phyloP scores from a whole-genome alignment of 2,888 invertebrate genomes.

The Frankliniella fusca region DNA sequence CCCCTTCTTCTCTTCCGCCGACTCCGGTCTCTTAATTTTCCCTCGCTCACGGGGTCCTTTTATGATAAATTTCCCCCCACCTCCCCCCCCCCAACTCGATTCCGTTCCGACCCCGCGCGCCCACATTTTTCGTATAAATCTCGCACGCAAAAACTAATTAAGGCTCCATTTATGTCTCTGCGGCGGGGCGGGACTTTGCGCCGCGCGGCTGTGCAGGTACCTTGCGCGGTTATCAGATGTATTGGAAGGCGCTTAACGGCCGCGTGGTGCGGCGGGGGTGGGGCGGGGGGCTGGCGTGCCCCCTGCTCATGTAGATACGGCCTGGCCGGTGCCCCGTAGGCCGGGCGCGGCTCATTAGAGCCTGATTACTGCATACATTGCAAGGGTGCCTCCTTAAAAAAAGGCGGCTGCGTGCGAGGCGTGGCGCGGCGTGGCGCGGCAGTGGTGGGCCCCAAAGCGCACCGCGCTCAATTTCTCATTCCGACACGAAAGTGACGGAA shows the following conservation, averaged over 20 bases:
- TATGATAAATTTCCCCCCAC: not conserved
- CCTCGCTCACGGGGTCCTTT: not conserved
- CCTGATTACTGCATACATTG: conserved; percentile 22
- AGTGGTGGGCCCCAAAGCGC: not conserved
- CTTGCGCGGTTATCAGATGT: conserved; percentile 5
- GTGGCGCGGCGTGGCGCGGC: not conserved
- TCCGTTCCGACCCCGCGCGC: not conserved
- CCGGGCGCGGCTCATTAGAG: not conserved
- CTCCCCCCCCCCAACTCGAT: not conserved
- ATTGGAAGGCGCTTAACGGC: conserved; percentile 21
- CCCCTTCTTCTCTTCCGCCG: not conserved
- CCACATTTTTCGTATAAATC: conserved; percentile 12
- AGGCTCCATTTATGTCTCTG: conserved; percentile 12
- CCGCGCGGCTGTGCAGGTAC: not conserved
- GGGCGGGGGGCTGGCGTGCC: not conserved
- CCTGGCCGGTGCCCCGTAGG: not conserved
- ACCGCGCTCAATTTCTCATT: no score
- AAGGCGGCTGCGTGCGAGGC: not conserved
- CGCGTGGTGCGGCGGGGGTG: not conserved
- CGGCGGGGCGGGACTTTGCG: not conserved
- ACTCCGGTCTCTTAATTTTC: not conserved
- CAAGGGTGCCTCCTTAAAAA: conserved; percentile 3
- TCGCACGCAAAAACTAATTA: conserved; percentile 26
- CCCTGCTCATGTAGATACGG: conserved; percentile 7
- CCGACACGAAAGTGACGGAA: no score